Evolutionary conservation across 1,140 invertebrate species (phyloP).

Genomic region (Drosophila lacteicornis): DNA sequence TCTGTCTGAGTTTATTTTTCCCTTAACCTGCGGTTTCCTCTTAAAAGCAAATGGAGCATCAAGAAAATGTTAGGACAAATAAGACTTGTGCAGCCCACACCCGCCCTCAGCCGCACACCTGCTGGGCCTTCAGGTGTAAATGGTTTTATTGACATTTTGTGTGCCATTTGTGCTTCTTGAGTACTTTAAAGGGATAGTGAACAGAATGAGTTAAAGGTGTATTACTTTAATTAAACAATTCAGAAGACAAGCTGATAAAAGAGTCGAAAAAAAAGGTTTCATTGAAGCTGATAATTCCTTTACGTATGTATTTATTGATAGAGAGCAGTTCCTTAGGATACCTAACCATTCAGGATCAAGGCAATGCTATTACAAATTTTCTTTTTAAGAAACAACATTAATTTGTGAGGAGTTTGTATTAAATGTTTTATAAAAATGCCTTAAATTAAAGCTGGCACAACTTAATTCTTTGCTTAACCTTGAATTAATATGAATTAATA

Average conservation of each 20-base stretch:
- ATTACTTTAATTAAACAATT: background rate
- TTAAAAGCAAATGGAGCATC: background rate
- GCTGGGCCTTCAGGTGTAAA: slow-evolving; percentile 20
- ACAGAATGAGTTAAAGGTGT: background rate
- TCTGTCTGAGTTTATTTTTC: slow-evolving; percentile 14
- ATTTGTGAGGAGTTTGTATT: too few species aligned
- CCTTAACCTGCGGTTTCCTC: slow-evolving; percentile 19
- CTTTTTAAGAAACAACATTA: too few species aligned
- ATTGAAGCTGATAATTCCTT: too few species aligned
- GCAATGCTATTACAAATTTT: too few species aligned
- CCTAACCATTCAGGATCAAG: too few species aligned
- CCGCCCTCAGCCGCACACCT: background rate
- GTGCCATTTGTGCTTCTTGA: background rate
- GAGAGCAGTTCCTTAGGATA: too few species aligned
- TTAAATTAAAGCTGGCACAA: too few species aligned
- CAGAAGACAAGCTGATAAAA: background rate
- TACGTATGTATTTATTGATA: too few species aligned
- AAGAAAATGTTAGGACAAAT: slow-evolving; percentile 11
- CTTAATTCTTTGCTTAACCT: background rate
- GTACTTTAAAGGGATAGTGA: slow-evolving; percentile 10
- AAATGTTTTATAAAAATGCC: too few species aligned
- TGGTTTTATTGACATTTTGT: slow-evolving; percentile 40
- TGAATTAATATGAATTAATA: too few species aligned
- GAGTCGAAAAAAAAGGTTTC: too few species aligned
- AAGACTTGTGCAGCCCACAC: background rate